Evolutionary conservation across 1,140 invertebrate species (phyloP).

Genomic region (Tyrophagus putrescentiae): DNA sequence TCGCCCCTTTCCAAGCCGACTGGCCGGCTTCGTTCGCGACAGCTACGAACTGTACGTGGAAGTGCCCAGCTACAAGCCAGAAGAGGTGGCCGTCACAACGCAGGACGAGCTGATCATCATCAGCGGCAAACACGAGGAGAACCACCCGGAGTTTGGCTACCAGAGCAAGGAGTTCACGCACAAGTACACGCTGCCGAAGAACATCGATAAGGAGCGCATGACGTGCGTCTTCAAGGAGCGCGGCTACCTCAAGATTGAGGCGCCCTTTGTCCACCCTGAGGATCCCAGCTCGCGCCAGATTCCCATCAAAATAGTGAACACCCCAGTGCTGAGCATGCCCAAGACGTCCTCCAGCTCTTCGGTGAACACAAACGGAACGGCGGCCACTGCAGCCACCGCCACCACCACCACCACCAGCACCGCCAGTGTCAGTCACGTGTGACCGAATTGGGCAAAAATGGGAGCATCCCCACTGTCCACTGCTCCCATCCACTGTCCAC

Average conservation of each 20-base stretch:
- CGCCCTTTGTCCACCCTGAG: neutral
- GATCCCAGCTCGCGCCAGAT: neutral
- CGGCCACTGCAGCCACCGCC: neutral
- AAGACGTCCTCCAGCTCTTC: too few species aligned
- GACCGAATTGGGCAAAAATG: too few species aligned
- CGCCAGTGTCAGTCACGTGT: neutral
- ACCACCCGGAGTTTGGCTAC: neutral
- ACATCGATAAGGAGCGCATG: neutral
- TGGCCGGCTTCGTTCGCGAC: neutral
- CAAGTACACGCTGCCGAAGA: neutral
- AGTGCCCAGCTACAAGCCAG: neutral
- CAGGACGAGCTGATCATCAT: constrained; percentile 8
- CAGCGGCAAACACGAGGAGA: neutral
- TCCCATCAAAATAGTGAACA: constrained; percentile 3
- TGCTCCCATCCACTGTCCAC: neutral
- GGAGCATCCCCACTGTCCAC: neutral
- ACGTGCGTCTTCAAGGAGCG: neutral
- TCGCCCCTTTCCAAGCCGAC: neutral
- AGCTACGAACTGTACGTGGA: neutral
- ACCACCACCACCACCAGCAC: neutral
- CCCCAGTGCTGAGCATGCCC: too few species aligned
- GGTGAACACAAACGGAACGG: neutral
- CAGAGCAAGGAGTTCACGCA: neutral
- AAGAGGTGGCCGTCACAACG: neutral
- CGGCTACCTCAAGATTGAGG: neutral